Base-by-base conservation (phyloP, 2,113 vertebrate genomes). In the Tenrec ecaudatus region DNA sequence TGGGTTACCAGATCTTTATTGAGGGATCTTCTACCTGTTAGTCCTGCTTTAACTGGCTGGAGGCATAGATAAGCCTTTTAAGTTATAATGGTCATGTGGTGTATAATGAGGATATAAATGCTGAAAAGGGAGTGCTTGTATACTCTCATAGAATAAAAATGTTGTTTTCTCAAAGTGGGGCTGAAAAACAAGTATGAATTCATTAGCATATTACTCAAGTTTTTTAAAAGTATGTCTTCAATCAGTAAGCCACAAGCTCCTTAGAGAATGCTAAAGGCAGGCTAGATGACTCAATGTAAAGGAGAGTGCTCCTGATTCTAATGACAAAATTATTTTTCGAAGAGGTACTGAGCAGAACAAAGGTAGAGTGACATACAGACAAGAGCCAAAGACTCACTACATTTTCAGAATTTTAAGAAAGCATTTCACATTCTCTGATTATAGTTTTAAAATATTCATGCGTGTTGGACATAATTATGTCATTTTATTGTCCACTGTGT, bases 371-470 rank as follows among this genome's bases (percentile, higher is more conserved):
- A 95, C 93, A 82, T 57, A 69, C 22, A 40, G 40, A 58, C 6
- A 23, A 82, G 38, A 87, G 40, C 0, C 1, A 33, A 82, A 90
- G 89, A 60, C 77, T 93, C 77, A 64, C 90, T 89, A 29, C 31
- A 94, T 76, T 87, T 88, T 90, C 93, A 94, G 88, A 93, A 93
- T 92, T 96, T 84, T 95, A 95, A 89, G 38, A 31, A 86, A 92
- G 95, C 86, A 92, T 94, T 97, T 95, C 90, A 89, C 62, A 80
- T 95, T 96, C 90, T 94, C 71, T 36, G n/a, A 57, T 62, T 47
- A 80, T 76, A 95, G 62, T 90, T 90, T 47, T 97, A 90, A 96
- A 97, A 96, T 96, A 97, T 96, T 96, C 92, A 96, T 96, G 92
- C 60, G 66, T 53, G 27, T 92, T 96, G 77, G 94, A 95, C 94